Evolutionary conservation across 2,888 invertebrate genomes (phyloP).

Genomic region (Brachyptera putata): DNA sequence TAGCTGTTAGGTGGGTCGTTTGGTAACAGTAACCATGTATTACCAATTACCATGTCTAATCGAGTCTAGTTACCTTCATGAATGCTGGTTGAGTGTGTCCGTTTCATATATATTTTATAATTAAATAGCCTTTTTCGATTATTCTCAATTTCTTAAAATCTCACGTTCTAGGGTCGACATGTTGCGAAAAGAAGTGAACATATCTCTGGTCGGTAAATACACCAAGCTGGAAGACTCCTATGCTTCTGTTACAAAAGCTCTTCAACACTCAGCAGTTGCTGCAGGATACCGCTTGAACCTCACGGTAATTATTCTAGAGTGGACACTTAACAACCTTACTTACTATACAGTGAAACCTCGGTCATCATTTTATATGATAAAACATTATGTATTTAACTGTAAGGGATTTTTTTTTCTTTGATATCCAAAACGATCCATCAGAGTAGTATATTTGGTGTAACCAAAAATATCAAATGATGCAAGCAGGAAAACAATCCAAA

Average conservation of each 20-base stretch:
- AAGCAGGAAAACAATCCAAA: too few species aligned
- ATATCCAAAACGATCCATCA: too few species aligned
- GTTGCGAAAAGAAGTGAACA: slow-evolving; percentile 77
- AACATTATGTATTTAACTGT: too few species aligned
- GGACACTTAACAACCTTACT: too few species aligned
- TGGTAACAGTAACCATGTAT: too few species aligned
- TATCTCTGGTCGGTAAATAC: slow-evolving; percentile 95
- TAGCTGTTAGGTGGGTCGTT: too few species aligned
- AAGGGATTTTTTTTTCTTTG: neutral
- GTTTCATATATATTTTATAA: too few species aligned
- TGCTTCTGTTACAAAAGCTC: slow-evolving; percentile 90
- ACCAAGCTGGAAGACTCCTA: slow-evolving; percentile 94
- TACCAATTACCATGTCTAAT: neutral
- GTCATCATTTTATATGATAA: too few species aligned
- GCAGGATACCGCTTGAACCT: slow-evolving; percentile 80
- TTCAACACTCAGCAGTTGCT: slow-evolving; percentile 88
- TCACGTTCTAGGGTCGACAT: slow-evolving; percentile 69
- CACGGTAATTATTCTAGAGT: slow-evolving; percentile 46
- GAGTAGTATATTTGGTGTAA: too few species aligned
- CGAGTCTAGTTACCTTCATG: too few species aligned
- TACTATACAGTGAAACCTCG: too few species aligned
- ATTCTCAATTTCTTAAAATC: neutral
- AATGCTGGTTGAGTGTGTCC: neutral
- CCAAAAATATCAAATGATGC: too few species aligned
- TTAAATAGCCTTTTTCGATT: neutral